These are phyloP conservation scores for Shinisaurus crocodilurus DNA, from an alignment of 2,113 vertebrate genomes.

Conservation along the genomic window DNA sequence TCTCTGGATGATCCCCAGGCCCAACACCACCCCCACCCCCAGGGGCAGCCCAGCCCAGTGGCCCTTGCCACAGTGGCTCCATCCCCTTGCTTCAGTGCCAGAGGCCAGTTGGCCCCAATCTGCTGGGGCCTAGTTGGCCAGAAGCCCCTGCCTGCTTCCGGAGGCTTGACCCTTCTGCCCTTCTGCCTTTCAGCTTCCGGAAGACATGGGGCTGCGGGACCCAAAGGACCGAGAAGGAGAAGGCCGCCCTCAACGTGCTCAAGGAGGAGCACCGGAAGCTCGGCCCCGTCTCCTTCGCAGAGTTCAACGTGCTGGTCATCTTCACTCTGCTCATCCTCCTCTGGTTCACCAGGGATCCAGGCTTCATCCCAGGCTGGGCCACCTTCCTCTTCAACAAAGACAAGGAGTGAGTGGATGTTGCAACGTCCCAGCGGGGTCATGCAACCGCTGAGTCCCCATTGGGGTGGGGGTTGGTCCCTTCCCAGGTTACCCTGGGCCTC, in stretches of 20 bases:
- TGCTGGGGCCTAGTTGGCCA: too few species aligned
- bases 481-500: not conserved
- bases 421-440: not conserved
- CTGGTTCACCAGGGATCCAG: slow-evolving; percentile 94
- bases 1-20: too few species aligned
- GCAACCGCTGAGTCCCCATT: not conserved
- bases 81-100: too few species aligned
- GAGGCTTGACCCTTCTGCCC: not conserved
- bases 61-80: too few species aligned
- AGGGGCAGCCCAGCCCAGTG: too few species aligned
- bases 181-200: slow-evolving; percentile 79
- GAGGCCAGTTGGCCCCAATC: not conserved
- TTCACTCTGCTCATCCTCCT: slow-evolving; percentile 87
- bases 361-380: slow-evolving; percentile 92
- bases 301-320: slow-evolving; percentile 86
- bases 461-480: not conserved
- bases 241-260: slow-evolving; percentile 82
- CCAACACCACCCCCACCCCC: too few species aligned
- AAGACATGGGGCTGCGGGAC: slow-evolving; percentile 85
- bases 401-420: slow-evolving; percentile 79
- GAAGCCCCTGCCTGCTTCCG: too few species aligned
- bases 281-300: slow-evolving; percentile 89
- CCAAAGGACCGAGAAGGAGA: slow-evolving; percentile 80
- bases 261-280: slow-evolving; percentile 84
- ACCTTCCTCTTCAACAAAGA: slow-evolving; percentile 80